Conservation (phyloP, 2,797 vertebrate species). For the Pseudochaenichthys georgianus region DNA sequence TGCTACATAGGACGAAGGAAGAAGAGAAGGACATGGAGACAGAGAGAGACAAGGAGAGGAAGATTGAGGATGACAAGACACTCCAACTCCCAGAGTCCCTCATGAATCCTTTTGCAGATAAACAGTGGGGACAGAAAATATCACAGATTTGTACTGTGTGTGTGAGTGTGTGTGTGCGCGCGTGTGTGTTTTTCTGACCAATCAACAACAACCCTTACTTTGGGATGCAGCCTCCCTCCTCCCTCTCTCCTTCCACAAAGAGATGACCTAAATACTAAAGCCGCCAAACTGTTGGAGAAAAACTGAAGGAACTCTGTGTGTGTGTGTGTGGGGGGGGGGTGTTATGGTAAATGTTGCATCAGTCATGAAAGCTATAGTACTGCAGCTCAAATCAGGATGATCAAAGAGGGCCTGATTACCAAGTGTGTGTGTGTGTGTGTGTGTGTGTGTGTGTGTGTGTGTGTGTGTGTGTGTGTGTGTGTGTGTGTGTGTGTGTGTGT, state of each 20-base stretch:
- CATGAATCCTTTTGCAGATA: conserved; percentile 25
- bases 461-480: conserved; percentile 3
- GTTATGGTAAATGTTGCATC: conserved; percentile 68
- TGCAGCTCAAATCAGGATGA: conserved; percentile 55
- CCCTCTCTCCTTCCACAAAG: conserved; percentile 45
- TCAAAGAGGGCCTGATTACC: conserved; percentile 49
- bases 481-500: no score
- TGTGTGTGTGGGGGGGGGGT: background rate
- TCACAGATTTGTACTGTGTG: background rate
- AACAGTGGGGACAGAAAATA: conserved; percentile 22
- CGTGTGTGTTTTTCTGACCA: conserved; percentile 7
- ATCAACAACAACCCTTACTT: conserved; percentile 41
- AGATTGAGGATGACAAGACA: conserved; percentile 37
- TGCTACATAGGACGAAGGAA: conserved; percentile 24
- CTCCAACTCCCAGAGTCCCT: conserved; percentile 29
- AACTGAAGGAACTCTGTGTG: conserved; percentile 27
- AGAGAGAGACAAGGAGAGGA: conserved; percentile 21
- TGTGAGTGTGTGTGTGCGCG: background rate
- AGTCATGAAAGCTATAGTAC: conserved; percentile 59
- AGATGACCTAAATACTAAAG: conserved; percentile 66
- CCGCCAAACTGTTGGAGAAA: conserved; percentile 46
- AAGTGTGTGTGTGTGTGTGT: background rate
- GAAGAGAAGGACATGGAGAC: conserved; percentile 24
- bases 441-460: no score
- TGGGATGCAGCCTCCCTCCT: conserved; percentile 48